These are phyloP conservation scores for Enteromius afrohamiltoni DNA, from an alignment of 2,797 vertebrate species.

Conservation along the genomic window DNA sequence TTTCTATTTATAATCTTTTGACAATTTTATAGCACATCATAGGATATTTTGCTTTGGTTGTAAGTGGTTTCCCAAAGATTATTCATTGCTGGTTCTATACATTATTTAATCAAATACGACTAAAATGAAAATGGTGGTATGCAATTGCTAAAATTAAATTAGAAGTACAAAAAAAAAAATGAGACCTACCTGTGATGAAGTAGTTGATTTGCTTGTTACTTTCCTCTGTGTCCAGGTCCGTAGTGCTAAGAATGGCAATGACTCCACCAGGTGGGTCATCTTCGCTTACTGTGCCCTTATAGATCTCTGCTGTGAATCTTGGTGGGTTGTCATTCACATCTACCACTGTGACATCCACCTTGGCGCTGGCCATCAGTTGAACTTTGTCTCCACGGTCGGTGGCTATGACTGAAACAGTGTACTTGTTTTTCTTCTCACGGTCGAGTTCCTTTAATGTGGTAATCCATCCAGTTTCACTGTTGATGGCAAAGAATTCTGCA, in stretches of 20 bases:
- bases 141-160: not conserved
- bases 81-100: not conserved
- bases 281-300: constrained; percentile 98
- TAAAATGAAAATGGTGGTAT: constrained; percentile 1
- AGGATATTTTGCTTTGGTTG: not conserved
- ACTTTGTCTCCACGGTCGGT: constrained; percentile 89
- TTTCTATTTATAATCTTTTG: constrained; percentile 53
- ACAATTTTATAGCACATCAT: not conserved
- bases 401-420: constrained; percentile 83
- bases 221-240: constrained; percentile 90
- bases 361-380: constrained; percentile 82
- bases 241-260: constrained; percentile 94
- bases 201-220: constrained; percentile 91
- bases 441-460: constrained; percentile 92
- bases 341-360: constrained; percentile 88
- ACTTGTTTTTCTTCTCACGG: constrained; percentile 83
- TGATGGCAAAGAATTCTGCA: constrained; percentile 87
- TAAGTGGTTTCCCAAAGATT: not conserved
- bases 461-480: constrained; percentile 93
- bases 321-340: constrained; percentile 97
- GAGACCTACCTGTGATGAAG: constrained; percentile 90
- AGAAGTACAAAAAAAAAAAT: not conserved
- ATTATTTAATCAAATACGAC: not conserved
- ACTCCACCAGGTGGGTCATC: constrained; percentile 93
- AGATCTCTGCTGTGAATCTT: constrained; percentile 94